Conservation (phyloP, 2,888 invertebrate species). For the Thelaira solivaga region DNA sequence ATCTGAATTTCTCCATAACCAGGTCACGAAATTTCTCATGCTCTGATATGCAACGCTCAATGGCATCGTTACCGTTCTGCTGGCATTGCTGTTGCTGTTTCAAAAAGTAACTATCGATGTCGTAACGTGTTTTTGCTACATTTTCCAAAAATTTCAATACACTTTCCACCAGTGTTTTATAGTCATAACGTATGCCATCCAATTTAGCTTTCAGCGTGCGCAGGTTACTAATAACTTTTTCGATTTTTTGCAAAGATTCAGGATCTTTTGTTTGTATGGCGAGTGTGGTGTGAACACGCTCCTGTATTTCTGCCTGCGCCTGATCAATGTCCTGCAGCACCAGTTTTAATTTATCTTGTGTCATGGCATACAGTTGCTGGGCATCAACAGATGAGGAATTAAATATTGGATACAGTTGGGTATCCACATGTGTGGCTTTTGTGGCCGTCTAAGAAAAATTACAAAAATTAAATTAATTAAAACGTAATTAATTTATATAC, state of each 20-base stretch:
- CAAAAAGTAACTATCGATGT: constrained; percentile 80
- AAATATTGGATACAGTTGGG: constrained; percentile 86
- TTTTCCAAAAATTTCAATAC: constrained; percentile 85
- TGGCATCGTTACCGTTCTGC: constrained; percentile 75
- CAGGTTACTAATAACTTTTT: constrained; percentile 82
- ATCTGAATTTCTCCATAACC: constrained; percentile 82
- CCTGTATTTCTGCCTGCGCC: constrained; percentile 83
- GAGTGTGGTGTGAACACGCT: constrained; percentile 83
- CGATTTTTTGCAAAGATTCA: constrained; percentile 78
- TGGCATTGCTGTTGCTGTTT: constrained; percentile 66
- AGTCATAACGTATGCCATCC: constrained; percentile 83
- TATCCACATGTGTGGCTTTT: constrained; percentile 83
- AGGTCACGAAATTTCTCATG: constrained; percentile 82
- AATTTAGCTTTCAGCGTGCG: constrained; percentile 82
- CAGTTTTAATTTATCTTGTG: constrained; percentile 79
- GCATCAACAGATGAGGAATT: constrained; percentile 81
- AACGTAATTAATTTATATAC: not conserved
- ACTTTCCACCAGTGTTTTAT: constrained; percentile 84
- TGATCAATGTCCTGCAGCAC: constrained; percentile 81
- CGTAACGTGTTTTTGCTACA: constrained; percentile 81
- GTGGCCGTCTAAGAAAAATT: constrained; percentile 79
- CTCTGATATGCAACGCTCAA: constrained; percentile 80
- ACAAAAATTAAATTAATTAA: constrained; percentile 12
- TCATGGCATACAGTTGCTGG: constrained; percentile 79
- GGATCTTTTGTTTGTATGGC: constrained; percentile 81